phyloP scores from a whole-genome alignment of 2,888 invertebrate species.

The Callyntrura sp. region DNA sequence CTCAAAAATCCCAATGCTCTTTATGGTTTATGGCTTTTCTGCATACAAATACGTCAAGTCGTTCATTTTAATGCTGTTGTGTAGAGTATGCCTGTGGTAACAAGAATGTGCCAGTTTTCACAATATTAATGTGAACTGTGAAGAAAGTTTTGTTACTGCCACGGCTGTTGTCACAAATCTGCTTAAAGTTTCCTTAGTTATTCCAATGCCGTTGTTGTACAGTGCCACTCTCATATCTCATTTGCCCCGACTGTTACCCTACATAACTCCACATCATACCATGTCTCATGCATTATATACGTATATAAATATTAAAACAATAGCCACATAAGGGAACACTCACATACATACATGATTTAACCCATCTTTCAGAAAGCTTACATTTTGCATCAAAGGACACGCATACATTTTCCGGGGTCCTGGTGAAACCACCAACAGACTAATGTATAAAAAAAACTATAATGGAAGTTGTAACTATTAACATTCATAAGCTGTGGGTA shows the following conservation, averaged over 20 bases:
- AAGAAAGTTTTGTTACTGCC: constrained; percentile 57
- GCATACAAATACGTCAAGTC: background rate
- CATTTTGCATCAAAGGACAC: no score
- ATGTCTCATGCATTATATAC: no score
- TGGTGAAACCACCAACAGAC: no score
- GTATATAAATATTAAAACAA: no score
- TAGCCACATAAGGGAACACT: background rate
- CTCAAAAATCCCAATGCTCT: background rate
- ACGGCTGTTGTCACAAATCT: constrained; percentile 23
- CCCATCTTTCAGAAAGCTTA: background rate
- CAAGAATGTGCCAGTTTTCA: background rate
- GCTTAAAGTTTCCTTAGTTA: constrained; percentile 1
- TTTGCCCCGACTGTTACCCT: background rate
- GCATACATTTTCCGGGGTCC: no score
- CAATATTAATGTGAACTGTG: background rate
- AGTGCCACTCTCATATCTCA: background rate
- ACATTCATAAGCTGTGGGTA: no score
- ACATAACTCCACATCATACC: no score
- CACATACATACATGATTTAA: background rate
- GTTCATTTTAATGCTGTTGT: background rate
- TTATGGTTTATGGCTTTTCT: constrained; percentile 23
- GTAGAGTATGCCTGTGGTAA: background rate
- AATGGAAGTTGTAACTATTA: no score
- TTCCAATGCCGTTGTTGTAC: background rate
- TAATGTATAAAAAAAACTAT: no score